Evolutionary conservation across 2,888 invertebrate genomes (phyloP), one percentile per base, ranked within the genome.

Genomic region (Anorthoa munda): DNA sequence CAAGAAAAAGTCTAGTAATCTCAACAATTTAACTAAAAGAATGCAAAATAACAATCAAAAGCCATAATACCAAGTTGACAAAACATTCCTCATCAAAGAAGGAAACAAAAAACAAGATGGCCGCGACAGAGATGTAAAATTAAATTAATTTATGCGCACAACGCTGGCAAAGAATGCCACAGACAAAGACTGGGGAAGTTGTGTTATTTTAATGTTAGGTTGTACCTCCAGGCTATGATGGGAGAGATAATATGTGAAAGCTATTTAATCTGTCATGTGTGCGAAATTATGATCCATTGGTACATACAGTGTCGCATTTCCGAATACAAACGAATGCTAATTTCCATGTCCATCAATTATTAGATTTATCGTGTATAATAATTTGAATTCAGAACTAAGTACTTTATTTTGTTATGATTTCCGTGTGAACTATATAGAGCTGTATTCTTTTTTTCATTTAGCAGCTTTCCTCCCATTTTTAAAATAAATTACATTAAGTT

Each of bases 121-220:
- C 82, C 64, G 56, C 79, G 84, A 86, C 88, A 85, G 85, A 87
- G 84, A 86, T 77, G 84, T 86, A 88, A 89, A 88, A 87, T 87
- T 88, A 79, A 93, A 93, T 93, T 93, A 93, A 93, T 92, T 92
- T 91, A 91, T 90, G 86, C 91, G 86, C 82, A 84, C 90, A 90
- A 90, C 90, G 89, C 82, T 70, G 59, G 73, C 79, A 77, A 93
- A 93, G 93, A 93, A 94, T 94, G 90, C 89, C 84, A 86, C 87
- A 89, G 90, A 90, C 91, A 90, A 93, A 94, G 93, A 93, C 91
- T 88, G 90, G 72, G 72, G 76, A 85, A 89, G 81, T 90, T 88
- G 82, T 82, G 91, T 88, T 91, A 87, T 90, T 89, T 88, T 87
- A 81, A 87, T 75, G 61, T 86, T 63, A 79, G 45, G 77, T n/a